phyloP scores from a whole-genome alignment of 1,140 invertebrate species.

The Saxidomus purpurata region DNA sequence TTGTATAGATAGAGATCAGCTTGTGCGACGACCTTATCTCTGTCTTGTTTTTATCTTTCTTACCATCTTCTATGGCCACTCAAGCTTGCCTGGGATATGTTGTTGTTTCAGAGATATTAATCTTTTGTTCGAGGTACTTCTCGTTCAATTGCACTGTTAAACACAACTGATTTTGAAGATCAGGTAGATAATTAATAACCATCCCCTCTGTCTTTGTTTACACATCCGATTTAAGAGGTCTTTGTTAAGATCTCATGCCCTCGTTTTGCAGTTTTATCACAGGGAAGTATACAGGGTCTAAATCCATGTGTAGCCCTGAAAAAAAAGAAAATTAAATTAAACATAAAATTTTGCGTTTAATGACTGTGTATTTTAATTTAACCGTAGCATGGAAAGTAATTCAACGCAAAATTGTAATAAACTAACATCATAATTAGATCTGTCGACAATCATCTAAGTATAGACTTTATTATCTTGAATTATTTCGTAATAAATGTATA shows the following conservation, averaged over 20 bases:
- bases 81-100: neutral
- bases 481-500: no score
- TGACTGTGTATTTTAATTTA: neutral
- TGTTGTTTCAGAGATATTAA: conserved; percentile 25
- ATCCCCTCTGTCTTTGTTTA: conserved; percentile 22
- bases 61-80: neutral
- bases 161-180: conserved; percentile 10
- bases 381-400: neutral
- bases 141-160: neutral
- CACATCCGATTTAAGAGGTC: conserved; percentile 1
- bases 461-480: no score
- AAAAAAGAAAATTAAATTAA: neutral
- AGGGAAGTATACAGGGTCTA: neutral
- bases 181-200: conserved; percentile 25
- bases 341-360: no score
- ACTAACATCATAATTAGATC: neutral
- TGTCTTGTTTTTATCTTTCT: neutral
- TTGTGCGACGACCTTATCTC: neutral
- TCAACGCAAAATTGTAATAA: neutral
- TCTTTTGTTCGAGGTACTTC: neutral
- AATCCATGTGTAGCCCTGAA: neutral
- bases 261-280: neutral
- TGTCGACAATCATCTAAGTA: no score
- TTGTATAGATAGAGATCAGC: neutral
- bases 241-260: neutral